Base-by-base conservation (phyloP, 2,797 vertebrate species). In the Rhinella marina region DNA sequence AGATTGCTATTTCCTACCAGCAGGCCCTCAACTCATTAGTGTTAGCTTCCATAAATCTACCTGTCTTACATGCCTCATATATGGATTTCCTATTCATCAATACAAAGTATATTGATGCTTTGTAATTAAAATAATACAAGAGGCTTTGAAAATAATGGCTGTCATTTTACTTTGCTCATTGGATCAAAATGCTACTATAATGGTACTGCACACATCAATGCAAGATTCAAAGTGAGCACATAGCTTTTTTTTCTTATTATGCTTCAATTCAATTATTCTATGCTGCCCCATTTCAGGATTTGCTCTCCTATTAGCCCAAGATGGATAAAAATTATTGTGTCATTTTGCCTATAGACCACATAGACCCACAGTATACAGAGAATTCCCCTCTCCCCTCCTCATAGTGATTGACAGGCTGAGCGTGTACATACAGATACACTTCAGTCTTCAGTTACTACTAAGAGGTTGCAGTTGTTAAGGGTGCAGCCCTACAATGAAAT, bases 81-180 rank as follows among this genome's bases (percentile, higher is more conserved):
- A 82, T 82, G 54, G 80, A 82, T 82, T 82, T 82, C 80, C 80
- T 82, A 66, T 82, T 82, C 48, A 66, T 82, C 80, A 66, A 52
- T 64, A 82, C 25, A 17, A n/a, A 66, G 23, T 50, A 82, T 82
- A 82, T 82, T 82, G 80, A 82, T 66, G 62, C 23, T 25, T 66
- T 52, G n/a, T 66, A 50, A 82, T 82, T 82, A 66, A 82, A 82
- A 81, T 81, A 25, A 66, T 21, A 82, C 50, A 78, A 27, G 54
- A 27, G 56, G 25, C 76, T 56, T 78, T 78, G 50, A 78, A 56
- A 78, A 17, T 57, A 78, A 78, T 78, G n/a, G 14, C 2, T 12
- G 7, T 27, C 52, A 27, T 78, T 78, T 27, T 27, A 6, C 13
- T 57, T 78, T n/a, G 12, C 52, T 57, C 25, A 56, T 78, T 78